A percentile compares a stretch with the other conserved stretches of the same genome.
phyloP scores from a whole-genome alignment of 2,888 invertebrate species.

The Drosophila mimica region DNA sequence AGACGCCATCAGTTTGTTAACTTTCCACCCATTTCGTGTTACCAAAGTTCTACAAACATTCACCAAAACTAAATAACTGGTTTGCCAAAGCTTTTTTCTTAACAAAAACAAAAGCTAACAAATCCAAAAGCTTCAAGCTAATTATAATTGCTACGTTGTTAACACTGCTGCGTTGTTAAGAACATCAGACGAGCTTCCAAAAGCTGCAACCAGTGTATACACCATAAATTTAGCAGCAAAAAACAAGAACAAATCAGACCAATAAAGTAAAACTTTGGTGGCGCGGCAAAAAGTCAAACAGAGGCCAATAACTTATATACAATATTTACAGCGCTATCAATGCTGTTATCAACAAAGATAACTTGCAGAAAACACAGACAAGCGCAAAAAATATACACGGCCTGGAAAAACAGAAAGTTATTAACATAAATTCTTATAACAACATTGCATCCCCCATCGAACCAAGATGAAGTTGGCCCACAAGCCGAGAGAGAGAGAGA shows the following conservation, averaged over 20 bases:
- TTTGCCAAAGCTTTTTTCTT: constrained; percentile 2
- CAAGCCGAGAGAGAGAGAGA: not conserved
- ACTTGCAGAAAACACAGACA: constrained; percentile 43
- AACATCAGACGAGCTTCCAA: constrained; percentile 30
- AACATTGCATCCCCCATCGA: constrained; percentile 57
- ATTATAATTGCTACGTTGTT: not conserved
- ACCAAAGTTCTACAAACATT: not conserved
- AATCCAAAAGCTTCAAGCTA: constrained; percentile 23
- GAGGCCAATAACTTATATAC: constrained; percentile 51
- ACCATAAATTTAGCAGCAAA: constrained; percentile 16
- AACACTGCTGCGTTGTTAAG: constrained; percentile 26
- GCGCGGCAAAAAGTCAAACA: constrained; percentile 36
- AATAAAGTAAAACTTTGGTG: constrained; percentile 24
- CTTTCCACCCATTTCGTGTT: not conserved
- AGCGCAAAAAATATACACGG: constrained; percentile 15
- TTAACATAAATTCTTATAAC: constrained; percentile 76
- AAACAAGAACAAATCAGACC: constrained; percentile 12
- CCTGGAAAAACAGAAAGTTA: constrained; percentile 62
- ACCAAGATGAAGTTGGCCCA: constrained; percentile 44
- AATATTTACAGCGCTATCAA: constrained; percentile 74
- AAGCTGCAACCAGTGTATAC: constrained; percentile 49
- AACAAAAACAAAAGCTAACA: constrained; percentile 24
- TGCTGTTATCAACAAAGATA: constrained; percentile 71
- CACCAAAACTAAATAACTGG: constrained; percentile 6
- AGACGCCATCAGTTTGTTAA: not conserved